phyloP scores from a whole-genome alignment of 2,888 invertebrate species.

The Melolontha melolontha region DNA sequence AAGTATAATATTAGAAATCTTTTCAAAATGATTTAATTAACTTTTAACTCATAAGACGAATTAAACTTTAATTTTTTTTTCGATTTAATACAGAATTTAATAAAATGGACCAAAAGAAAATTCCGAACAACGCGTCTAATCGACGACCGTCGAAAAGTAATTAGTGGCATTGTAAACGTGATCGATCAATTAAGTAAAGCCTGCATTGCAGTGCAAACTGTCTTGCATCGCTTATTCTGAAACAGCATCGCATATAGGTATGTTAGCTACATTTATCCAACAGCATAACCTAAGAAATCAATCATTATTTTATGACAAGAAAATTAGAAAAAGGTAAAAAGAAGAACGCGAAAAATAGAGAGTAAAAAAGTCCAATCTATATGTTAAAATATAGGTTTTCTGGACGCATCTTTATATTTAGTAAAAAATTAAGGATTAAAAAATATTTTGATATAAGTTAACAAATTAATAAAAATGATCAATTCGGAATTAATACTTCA shows the following conservation, averaged over 20 bases:
- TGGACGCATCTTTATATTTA: too few relatives aligned
- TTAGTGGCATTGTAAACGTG: neutral
- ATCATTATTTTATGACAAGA: conserved; percentile 4
- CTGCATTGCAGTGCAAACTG: conserved; percentile 20
- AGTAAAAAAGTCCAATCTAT: neutral
- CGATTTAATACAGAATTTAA: too few relatives aligned
- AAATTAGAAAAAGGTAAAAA: neutral
- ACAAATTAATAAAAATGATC: too few relatives aligned
- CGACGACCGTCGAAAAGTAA: neutral
- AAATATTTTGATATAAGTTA: too few relatives aligned
- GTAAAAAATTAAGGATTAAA: too few relatives aligned
- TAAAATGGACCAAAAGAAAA: too few relatives aligned
- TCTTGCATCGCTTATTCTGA: neutral
- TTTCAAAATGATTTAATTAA: too few relatives aligned
- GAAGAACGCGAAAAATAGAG: neutral
- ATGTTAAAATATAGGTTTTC: neutral
- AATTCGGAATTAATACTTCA: too few relatives aligned
- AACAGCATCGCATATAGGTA: neutral
- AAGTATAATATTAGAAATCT: too few relatives aligned
- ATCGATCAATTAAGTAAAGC: conserved; percentile 21
- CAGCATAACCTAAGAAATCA: conserved; percentile 1
- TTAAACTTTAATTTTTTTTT: too few relatives aligned
- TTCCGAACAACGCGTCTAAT: too few relatives aligned
- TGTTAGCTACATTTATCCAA: neutral
- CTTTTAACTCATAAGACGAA: too few relatives aligned